Evolutionary conservation across 1,140 invertebrate species (phyloP).

Genomic region (Argopecten irradians): DNA sequence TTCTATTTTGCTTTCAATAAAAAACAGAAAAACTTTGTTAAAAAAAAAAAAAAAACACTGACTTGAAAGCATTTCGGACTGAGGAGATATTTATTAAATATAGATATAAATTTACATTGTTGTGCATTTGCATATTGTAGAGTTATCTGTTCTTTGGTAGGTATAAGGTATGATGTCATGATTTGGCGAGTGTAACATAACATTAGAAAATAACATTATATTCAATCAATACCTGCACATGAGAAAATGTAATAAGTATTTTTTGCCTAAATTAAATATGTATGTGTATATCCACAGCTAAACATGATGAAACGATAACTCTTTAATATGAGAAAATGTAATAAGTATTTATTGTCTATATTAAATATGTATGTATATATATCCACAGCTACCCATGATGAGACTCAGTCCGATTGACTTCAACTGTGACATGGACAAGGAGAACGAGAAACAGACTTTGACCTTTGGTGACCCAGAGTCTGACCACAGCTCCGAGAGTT

Average conservation of each 20-base stretch:
- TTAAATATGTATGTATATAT: background rate
- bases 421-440: slow-evolving; percentile 48
- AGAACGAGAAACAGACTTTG: slow-evolving; percentile 43
- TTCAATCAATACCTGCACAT: background rate
- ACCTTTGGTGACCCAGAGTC: slow-evolving; percentile 34
- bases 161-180: no score
- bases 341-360: background rate
- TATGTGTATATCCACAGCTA: slow-evolving; percentile 42
- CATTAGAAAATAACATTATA: no score
- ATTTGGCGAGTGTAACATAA: no score
- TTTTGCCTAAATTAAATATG: background rate
- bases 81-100: no score
- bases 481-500: slow-evolving; percentile 28
- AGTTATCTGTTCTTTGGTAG: no score
- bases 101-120: no score
- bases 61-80: no score
- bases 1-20: no score
- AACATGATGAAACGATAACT: slow-evolving; percentile 53
- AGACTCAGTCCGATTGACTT: slow-evolving; percentile 62
- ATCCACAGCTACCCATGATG: slow-evolving; percentile 58
- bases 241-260: background rate
- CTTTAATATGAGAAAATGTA: no score
- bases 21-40: no score
- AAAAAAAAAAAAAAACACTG: no score
- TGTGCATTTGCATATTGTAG: no score